Conservation (phyloP, 2,888 invertebrate species). For the Taenaris catops region DNA sequence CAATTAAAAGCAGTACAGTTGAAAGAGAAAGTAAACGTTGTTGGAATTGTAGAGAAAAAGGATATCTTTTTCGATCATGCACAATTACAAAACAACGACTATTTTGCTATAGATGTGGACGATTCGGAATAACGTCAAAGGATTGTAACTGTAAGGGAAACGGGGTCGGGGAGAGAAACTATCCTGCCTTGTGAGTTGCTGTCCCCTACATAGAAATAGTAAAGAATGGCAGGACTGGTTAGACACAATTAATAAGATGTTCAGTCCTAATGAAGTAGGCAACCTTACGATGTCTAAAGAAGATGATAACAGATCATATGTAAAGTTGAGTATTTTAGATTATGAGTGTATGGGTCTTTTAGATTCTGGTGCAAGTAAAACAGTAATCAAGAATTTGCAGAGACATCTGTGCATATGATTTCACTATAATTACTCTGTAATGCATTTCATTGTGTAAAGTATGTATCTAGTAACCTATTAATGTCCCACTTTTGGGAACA, state of each 20-base stretch:
- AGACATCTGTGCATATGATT: too few relatives aligned
- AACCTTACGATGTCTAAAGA: neutral
- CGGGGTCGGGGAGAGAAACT: conserved; percentile 5
- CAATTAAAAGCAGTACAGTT: neutral
- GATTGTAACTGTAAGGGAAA: conserved; percentile 24
- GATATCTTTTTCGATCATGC: conserved; percentile 18
- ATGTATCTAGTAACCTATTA: too few relatives aligned
- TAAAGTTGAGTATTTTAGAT: too few relatives aligned
- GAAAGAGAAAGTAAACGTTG: conserved; percentile 5
- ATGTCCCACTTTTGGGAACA: too few relatives aligned
- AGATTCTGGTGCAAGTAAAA: too few relatives aligned
- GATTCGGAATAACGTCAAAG: conserved; percentile 13
- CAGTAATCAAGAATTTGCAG: too few relatives aligned
- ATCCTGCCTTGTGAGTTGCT: conserved; percentile 14
- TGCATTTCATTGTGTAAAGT: too few relatives aligned
- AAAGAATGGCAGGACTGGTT: conserved; percentile 17
- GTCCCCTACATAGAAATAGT: conserved; percentile 3
- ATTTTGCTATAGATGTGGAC: conserved; percentile 23
- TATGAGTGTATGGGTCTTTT: too few relatives aligned
- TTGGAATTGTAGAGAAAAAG: conserved; percentile 22
- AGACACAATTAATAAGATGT: neutral
- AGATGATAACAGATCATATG: too few relatives aligned
- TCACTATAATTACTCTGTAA: too few relatives aligned
- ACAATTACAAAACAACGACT: conserved; percentile 13
- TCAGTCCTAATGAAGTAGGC: neutral